A percentile compares a stretch with the other conserved stretches of the same genome.
Conservation (phyloP, 2,888 invertebrate genomes). For the Panopea generosa region DNA sequence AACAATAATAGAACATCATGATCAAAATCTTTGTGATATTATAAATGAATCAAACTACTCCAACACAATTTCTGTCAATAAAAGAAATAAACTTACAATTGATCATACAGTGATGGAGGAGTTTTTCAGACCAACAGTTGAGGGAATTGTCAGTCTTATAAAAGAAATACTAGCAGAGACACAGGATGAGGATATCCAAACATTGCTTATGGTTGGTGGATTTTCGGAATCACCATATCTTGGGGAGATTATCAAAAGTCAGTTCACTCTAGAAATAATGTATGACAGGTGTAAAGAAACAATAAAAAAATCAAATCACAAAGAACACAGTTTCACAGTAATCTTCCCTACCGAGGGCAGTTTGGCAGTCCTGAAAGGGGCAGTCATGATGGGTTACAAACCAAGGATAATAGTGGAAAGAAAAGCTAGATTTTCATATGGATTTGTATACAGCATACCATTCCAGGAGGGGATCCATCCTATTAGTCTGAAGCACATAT, state of each 20-base stretch:
- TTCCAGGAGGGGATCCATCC: constrained; percentile 29
- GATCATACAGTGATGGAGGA: constrained; percentile 1
- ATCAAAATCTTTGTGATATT: neutral
- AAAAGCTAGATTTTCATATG: constrained; percentile 31
- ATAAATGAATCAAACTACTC: neutral
- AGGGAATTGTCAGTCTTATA: constrained; percentile 12
- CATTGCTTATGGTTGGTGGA: constrained; percentile 33
- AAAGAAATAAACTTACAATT: constrained; percentile 8
- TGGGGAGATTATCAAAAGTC: constrained; percentile 16
- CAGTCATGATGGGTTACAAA: constrained; percentile 34
- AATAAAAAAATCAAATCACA: too few species aligned
- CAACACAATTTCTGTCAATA: constrained; percentile 2
- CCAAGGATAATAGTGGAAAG: constrained; percentile 23
- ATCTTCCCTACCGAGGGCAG: constrained; percentile 25
- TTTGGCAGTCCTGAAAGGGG: constrained; percentile 40
- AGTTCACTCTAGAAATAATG: constrained; percentile 6
- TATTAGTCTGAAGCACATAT: constrained; percentile 7
- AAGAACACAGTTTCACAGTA: too few species aligned
- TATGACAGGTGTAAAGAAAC: too few species aligned
- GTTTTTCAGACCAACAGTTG: constrained; percentile 10
- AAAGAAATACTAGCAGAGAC: constrained; percentile 10
- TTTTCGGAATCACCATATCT: constrained; percentile 36
- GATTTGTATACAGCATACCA: constrained; percentile 19
- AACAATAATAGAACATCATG: neutral
- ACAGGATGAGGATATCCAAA: constrained; percentile 1